Evolutionary conservation across 1,140 invertebrate genomes (phyloP), one percentile per base, ranked within the genome.

Genomic region (Drosophila watanabei): DNA sequence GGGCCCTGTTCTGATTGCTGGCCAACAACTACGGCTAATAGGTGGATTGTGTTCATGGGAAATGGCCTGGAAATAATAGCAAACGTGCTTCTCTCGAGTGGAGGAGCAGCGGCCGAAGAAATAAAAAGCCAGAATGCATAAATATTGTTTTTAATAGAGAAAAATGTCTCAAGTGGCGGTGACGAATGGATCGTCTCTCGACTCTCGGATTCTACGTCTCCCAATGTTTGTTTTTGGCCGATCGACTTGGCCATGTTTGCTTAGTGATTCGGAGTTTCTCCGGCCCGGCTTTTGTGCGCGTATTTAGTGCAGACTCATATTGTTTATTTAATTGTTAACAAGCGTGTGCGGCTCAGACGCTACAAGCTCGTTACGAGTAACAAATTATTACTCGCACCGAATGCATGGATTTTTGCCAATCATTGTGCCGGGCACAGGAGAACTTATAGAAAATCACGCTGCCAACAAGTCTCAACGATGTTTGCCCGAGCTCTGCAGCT

Each of bases 261-360:
- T 89, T 90, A 90, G 76, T 89, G 86, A 89, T 89, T 89, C 64
- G 79, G 81, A 75, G 86, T 88, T 85, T 89, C 63, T 41, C n/a
- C 3, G 24, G 2, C 49, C n/a, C 30, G 35, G 49, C 11, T 32
- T 46, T 41, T 65, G 57, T 20, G 13, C 66, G 63, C 79, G 62
- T 65, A 52, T 75, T 57, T 69, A 88, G 59, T 82, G 85, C 85
- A 79, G 81, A 90, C 86, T 89, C 85, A 89, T 89, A 89, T 89
- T 89, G 85, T 89, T 89, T 85, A 85, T 90, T 90, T 89, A 89
- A 89, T 89, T 89, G 85, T 89, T 89, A 90, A 89, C 86, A 90
- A 90, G 85, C 86, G 86, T 79, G 65, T 72, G 78, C 57, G 63
- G 77, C 77, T 80, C 68, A 59, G 77, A 59, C 66, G 59, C 76